Base-by-base conservation (phyloP, 2,113 vertebrate species). In the Loxodonta africana region DNA sequence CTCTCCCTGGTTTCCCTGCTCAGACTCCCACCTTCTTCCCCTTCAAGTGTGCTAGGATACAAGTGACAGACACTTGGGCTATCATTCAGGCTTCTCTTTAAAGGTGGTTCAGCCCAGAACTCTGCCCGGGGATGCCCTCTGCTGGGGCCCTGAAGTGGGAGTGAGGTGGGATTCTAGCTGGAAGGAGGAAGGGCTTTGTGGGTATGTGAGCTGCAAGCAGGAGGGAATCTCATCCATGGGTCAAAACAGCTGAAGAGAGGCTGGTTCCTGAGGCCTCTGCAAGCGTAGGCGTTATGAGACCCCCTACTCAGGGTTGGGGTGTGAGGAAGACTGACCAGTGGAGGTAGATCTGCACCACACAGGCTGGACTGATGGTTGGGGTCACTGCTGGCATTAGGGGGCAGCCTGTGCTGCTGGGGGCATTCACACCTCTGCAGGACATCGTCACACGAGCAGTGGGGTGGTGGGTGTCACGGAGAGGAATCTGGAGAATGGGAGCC, bases 381-480 rank as follows among this genome's bases (percentile, higher is more conserved):
- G 73, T 21, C 25, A 51, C 62, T 71, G 71, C 71, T 28, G 81
- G 6, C n/a, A 0, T 37, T 69, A 9, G 41, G n/a, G 76, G 76
- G 51, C 44, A 37, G 9, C 62, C 78, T 81, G 69, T 28, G n/a
- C 33, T 10, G 17, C 30, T 17, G n/a, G 60, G 18, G 57, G 15
- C 46, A 17, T 51, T 8, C 63, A 26, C 10, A 8, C 20, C 77
- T 63, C 85, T 46, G 25, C 7, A 51, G 80, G 62, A 51, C 6
- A 1, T 63, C 6, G 44, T 46, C 1, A 0, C n/a, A 73, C 81
- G 25, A 25, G 5, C 2, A 1, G 33, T 1, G 21, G 3, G 51
- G 20, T 12, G 9, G 21, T 33, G 69, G 60, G 18, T 69, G 21
- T 33, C 5, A 0, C 9, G 46, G 83, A 46, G 57, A 57, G 37